These are phyloP conservation scores for Xenentodon cancila DNA, from an alignment of 2,797 vertebrate genomes.

Conservation along the genomic window DNA sequence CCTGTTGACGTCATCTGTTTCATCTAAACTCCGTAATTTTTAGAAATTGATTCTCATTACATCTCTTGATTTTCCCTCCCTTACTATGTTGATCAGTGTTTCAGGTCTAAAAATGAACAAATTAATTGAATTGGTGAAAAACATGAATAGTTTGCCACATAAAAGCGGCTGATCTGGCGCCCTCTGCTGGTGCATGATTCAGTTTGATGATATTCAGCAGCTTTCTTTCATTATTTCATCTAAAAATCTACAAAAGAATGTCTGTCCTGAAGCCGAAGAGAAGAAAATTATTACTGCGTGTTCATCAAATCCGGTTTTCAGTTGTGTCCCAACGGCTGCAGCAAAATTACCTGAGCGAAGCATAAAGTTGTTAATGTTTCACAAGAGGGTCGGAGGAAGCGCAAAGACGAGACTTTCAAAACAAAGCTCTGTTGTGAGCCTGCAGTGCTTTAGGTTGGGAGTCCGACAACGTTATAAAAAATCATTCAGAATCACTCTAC, in stretches of 20 bases:
- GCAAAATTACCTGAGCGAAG: neutral
- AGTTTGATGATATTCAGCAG: neutral
- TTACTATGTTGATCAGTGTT: too few species aligned
- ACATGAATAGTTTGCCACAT: neutral
- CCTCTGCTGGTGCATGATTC: neutral
- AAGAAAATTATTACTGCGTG: neutral
- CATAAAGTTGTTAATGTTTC: neutral
- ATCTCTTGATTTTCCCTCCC: too few species aligned
- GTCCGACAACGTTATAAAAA: too few species aligned
- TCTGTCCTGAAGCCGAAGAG: neutral
- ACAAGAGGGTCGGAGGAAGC: neutral
- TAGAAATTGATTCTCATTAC: too few species aligned
- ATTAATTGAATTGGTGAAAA: too few species aligned
- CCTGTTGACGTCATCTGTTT: too few species aligned
- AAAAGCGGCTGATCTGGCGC: neutral
- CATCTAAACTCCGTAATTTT: too few species aligned
- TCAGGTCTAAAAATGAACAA: too few species aligned
- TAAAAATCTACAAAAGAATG: neutral
- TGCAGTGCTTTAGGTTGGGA: neutral
- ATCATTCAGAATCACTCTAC: neutral
- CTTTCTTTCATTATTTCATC: neutral
- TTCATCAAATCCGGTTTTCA: neutral
- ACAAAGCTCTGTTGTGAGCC: neutral
- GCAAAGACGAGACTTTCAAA: neutral
- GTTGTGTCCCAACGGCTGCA: neutral